Evolutionary conservation across 2,888 invertebrate genomes (phyloP).

Genomic region (Phoenoteleia sp.): DNA sequence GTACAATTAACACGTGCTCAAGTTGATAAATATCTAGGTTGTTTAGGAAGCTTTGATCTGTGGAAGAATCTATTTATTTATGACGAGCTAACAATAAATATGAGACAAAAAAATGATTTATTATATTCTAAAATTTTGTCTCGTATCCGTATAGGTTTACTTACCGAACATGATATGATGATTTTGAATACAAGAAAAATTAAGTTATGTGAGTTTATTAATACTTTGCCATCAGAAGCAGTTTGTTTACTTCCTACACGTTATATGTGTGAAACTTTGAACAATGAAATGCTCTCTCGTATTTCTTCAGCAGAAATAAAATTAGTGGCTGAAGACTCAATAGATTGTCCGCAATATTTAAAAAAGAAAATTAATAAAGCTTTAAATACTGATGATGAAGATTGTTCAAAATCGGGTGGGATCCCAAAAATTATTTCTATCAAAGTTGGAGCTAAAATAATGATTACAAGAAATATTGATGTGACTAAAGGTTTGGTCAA

Average conservation of each 20-base stretch:
- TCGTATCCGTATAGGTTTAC: constrained; percentile 49
- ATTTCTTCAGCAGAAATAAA: constrained; percentile 41
- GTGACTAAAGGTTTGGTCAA: constrained; percentile 76
- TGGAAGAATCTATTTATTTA: constrained; percentile 78
- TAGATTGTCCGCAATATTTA: constrained; percentile 66
- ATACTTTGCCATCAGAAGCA: constrained; percentile 51
- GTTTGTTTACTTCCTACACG: constrained; percentile 77
- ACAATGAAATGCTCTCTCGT: constrained; percentile 30
- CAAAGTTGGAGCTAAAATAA: constrained; percentile 35
- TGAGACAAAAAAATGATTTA: constrained; percentile 27
- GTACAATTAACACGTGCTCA: constrained; percentile 70
- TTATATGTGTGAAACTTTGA: too few relatives aligned
- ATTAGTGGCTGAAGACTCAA: constrained; percentile 61
- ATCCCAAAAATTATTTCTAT: constrained; percentile 30
- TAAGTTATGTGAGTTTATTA: constrained; percentile 22
- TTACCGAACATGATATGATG: constrained; percentile 11
- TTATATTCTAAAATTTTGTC: constrained; percentile 59
- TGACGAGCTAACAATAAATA: constrained; percentile 66
- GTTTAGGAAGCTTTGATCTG: constrained; percentile 57
- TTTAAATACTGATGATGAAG: constrained; percentile 29
- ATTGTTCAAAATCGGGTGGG: constrained; percentile 33
- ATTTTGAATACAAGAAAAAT: constrained; percentile 36
- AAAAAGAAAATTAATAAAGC: constrained; percentile 37
- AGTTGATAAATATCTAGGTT: constrained; percentile 74
- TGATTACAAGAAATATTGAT: constrained; percentile 47